Evolutionary conservation across 1,140 invertebrate genomes (phyloP), one percentile per base, ranked within the genome.

Genomic region (Melipona quadrifasciata): DNA sequence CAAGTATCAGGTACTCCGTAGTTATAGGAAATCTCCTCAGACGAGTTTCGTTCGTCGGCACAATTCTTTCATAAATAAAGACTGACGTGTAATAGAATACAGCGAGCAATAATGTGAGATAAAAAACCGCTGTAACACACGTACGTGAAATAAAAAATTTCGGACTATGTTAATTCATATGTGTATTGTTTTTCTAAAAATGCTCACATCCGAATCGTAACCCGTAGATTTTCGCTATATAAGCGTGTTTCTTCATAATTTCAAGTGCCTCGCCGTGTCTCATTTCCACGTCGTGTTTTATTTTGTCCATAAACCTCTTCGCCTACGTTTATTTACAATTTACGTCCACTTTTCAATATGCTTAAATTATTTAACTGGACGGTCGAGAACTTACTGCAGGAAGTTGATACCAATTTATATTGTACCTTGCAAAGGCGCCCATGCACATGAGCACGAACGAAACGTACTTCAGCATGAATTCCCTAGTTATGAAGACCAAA

Each of bases 1-100:
- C 14, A 27, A 78, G 61, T 2, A 87, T 53, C 21, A 74, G 78
- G 21, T 87, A 82, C 55, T 87, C 82, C n/a, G 76, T 61, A 19
- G 19, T 1, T 16, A 68, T 0, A 10, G 11, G 21, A 68, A 24
- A 11, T 34, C 2, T 68, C 19, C 17, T n/a, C 8, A n/a, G 19
- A n/a, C 31, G 17, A 19, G 34, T 34, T 39, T 34, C 19, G 0
- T 39, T 68, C 31, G 4, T 12, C 4, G 31, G 3, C 11, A 24
- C 2, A 34, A 11, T 11, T 34, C 1, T 14, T 12, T 68, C 67
- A 11, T 21, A 10, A n/a, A 68, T 12, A 21, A 12, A 34, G 19
- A 2, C 11, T 5, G 17, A 68, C 10, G 39, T 0, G 34, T 39
- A 39, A 39, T 1, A 21, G 34, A 31, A 17, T 16, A 39, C 10